Base-by-base conservation (phyloP, 1,140 invertebrate genomes). In the Brachionus plicatilis region DNA sequence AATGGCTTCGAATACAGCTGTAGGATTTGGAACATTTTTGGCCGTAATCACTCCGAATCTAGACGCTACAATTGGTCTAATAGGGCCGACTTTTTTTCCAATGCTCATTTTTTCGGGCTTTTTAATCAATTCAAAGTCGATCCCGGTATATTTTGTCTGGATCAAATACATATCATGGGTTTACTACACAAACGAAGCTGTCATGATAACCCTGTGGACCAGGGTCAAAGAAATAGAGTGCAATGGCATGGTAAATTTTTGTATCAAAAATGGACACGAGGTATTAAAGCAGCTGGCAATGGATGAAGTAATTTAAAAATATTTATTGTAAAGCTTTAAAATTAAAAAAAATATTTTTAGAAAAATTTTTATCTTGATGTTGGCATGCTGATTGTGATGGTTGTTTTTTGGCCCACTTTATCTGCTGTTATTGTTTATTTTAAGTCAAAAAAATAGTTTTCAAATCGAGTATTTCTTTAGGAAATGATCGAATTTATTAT, bases 71-170 rank as follows among this genome's bases (percentile, higher is more conserved):
- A 89, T 97, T 5, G 94, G 95, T 0, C 91, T 98, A 72, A 94
- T 94, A 1, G 95, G 95, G 11, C 94, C 96, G 1, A 91, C 97
- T 20, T 93, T 97, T 78, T 95, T 97, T 85, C 96, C 96, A 0
- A 94, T 98, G 88, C 90, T 98, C 88, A 89, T 98, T 14, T 97
- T 98, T 88, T 96, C 95, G 70, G 96, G 96, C 56, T 98, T 97
- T 90, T 98, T 97, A 89, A 90, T 99, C n/a, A 98, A 98, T 88
- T 93, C 93, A 33, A 82, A 47, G 8, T 84, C 82, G 12, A 84
- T 66, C 12, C 68, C 68, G 14, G 45, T 56, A 33, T 84, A 72
- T 50, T 72, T 84, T 66, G 41, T 84, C 53, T 84, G 83, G 83
- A 45, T 84, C 11, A 84, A 84, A 76, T 84, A 75, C 27, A 84